Base-by-base conservation (phyloP, 2,113 vertebrate species). In the Numida meleagris region DNA sequence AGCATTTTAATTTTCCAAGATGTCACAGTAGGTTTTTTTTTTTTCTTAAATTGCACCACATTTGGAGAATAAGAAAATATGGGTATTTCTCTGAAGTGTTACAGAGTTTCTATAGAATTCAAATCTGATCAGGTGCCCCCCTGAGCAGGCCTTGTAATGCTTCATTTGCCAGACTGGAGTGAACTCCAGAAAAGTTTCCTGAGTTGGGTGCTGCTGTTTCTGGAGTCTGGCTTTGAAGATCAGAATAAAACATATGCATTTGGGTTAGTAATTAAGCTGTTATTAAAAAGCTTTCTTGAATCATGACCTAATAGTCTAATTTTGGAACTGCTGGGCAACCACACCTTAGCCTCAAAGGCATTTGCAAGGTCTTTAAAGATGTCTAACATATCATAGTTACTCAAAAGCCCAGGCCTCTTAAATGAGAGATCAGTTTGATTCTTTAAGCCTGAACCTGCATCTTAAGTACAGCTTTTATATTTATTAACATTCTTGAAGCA, bases 311-410 rank as follows among this genome's bases (percentile, higher is more conserved):
- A 62, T 45, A 92, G 66, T 71, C 62, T 89, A 76, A 92, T 89
- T 94, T 94, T 29, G 38, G 67, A 92, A 92, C 53, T 79, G 36
- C 50, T 92, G 71, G 55, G 63, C 84, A 94, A 9, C 70, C 78
- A 82, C 86, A 87, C 74, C 81, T 92, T 51, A 42, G 42, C 74
- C 84, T 92, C 59, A 70, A 46, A 92, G 50, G 53, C 88, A 76
- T 90, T 79, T 92, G 21, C 87, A 72, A 72, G 43, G 48, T 89
- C 82, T 91, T 92, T 83, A 53, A 93, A 92, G 86, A 73, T 65
- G n/a, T 62, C 51, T 86, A 57, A 58, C 63, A 45, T 53, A 53
- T 57, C 17, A 19, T 27, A 48, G 25, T 77, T 76, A 53, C 36
- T 66, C 24, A 81, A 79, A 95, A 89, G 19, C 29, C 23, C 34